Base-by-base conservation (phyloP, 2,797 vertebrate genomes). In the Xenentodon cancila region DNA sequence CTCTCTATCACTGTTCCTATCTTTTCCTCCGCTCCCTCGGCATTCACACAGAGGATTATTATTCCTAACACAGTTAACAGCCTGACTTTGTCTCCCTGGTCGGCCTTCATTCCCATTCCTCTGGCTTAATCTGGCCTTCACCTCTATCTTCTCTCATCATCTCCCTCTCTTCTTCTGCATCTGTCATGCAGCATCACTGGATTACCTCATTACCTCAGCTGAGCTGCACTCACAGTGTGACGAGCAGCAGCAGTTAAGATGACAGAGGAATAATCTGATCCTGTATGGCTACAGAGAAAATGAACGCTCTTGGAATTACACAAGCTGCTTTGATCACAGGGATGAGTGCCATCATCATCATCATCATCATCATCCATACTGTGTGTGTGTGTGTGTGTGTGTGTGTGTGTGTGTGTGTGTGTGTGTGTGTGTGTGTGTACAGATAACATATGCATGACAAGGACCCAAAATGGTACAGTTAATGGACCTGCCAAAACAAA, bases 281-380 rank as follows among this genome's bases (percentile, higher is more conserved):
- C 44, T 63, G 21, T 45, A 18, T 0, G 50, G 66, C 58, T 66
- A 49, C 73, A 62, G 54, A 76, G 34, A 67, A 64, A 77, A 62
- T 16, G 32, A 7, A 64, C 18, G 27, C 63, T 58, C 57, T 68
- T 19, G 64, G 75, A 60, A 68, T 80, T 79, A 76, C 48, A 59
- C 22, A 19, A 53, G 60, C 11, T 2, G 72, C 83, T 90, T 87
- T 88, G 84, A 89, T 86, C 82, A 75, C n/a, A 57, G 64, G 74
- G 68, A 87, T 80, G 66, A 89, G 53, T 70, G 79, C 63, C 80
- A 68, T 70, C 74, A 40, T 80, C 68, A 44, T 32, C 80, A 68
- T 70, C 74, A 40, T 80, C 68, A 44, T 32, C 74, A 30, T 66
- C 66, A 72, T 71, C 64, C 57, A 16, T 17, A 30, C 19, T 22